phyloP scores from a whole-genome alignment of 2,888 invertebrate genomes.

The Himalopsyche anomala region DNA sequence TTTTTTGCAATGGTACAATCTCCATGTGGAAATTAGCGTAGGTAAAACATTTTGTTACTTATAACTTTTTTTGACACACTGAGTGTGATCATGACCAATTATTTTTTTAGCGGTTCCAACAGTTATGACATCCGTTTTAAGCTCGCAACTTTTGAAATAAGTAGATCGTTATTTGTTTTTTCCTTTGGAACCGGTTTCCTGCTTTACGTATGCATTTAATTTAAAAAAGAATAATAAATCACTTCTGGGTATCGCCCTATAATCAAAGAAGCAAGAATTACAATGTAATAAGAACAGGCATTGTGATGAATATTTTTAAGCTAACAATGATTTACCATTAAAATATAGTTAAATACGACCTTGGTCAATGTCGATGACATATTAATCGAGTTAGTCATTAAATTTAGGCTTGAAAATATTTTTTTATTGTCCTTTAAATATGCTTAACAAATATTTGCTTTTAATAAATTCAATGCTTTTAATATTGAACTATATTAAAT shows the following conservation, averaged over 20 bases:
- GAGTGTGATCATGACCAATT: conserved; percentile 15
- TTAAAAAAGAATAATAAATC: conserved; percentile 20
- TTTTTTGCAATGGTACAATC: not conserved
- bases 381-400: not conserved
- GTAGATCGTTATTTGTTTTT: conserved; percentile 27
- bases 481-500: no score
- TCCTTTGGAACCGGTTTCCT: not conserved
- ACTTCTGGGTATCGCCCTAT: conserved; percentile 14
- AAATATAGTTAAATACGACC: not conserved
- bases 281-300: not conserved
- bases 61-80: not conserved
- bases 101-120: not conserved
- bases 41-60: not conserved
- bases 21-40: conserved; percentile 27
- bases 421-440: not conserved
- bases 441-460: no score
- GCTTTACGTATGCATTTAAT: conserved; percentile 5
- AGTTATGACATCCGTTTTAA: conserved; percentile 26
- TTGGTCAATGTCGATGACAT: conserved; percentile 29
- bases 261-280: not conserved
- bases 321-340: conserved; percentile 1
- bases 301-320: not conserved
- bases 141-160: conserved; percentile 2
- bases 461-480: not conserved
- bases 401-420: not conserved